Evolutionary conservation across 2,888 invertebrate species (phyloP), one percentile per base, ranked within the genome.

Genomic region (Drosophila picticornis): DNA sequence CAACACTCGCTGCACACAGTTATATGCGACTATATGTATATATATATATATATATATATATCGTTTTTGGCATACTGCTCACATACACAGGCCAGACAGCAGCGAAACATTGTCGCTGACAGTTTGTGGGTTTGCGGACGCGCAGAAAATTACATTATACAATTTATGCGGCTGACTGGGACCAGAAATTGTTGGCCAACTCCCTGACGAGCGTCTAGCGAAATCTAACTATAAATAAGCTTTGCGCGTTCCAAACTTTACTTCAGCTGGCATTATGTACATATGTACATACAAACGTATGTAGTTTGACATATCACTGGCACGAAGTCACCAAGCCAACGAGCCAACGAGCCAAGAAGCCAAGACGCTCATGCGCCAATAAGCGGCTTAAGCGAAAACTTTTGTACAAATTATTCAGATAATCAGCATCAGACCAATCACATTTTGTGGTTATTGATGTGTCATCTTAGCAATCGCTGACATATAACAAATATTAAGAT

Each of bases 111-210:
- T 83, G 71, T 67, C 75, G 70, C 71, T 88, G 89, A 90, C 87
- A 90, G 87, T 81, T 81, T 84, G 73, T 80, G 90, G 78, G 81
- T 77, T 85, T 75, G 63, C 34, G 64, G 63, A 56, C 61, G 65
- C 60, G 50, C 58, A 71, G 73, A 77, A 88, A 88, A 88, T 88
- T 88, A 90, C 87, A 89, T 88, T 90, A 89, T 80, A 88, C 88
- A 88, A 89, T 88, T 88, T 90, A 88, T 90, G 91, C 90, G 74
- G 86, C 84, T 90, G 90, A 77, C 88, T 88, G 84, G 77, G 65
- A 72, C 60, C 74, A 55, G 67, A 72, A 77, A 78, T 79, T 73
- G 68, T 78, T 81, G 66, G 69, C 60, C 58, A 77, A 76, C 60
- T 69, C 61, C 73, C 72, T 52, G 81, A 61, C 81, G 65, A 63